Evolutionary conservation across 2,888 invertebrate genomes (phyloP), one percentile per base, ranked within the genome.

Genomic region (Philonicus albiceps): DNA sequence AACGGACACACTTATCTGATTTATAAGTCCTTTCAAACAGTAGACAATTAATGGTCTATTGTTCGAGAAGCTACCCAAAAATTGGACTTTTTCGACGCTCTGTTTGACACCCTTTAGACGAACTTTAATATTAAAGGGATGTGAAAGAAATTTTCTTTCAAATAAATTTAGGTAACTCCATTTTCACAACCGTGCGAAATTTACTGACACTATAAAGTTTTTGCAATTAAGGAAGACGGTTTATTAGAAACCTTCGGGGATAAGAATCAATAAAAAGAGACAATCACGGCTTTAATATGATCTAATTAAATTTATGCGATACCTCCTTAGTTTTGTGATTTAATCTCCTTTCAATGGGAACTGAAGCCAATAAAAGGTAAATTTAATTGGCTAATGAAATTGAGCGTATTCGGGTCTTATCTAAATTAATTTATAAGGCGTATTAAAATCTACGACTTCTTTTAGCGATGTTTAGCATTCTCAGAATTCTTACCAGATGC

Each of bases 281-380:
- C 31, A 19, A 84, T 84, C 55, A 73, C 40, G 22, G 72, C 55
- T 73, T 40, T 84, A 43, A 73, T 73, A 43, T 84, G 43, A 43
- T 73, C 31, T 43, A 84, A 84, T 84, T 84, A 84, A 84, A 84
- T 73, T 84, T 27, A 73, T 30, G 43, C n/a, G 43, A 64, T 84
- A 40, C 30, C 43, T 30, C 55, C 30, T 40, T 84, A 27, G 30
- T 73, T 73, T 72, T 22, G 73, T 40, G 84, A 84, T 84, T 73
- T 43, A 84, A 40, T 40, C 72, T n/a, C 30, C 81, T 40, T 53
- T 81, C 55, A 31, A 43, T 40, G 73, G n/a, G 27, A 30, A 16
- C 40, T 22, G 73, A 30, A 84, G 73, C 40, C 84, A 73, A 84
- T 73, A 84, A 84, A 84, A 4, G n/a, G 73, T 27, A 8, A 72